Conservation (phyloP, 2,797 vertebrate genomes). For the Catamblyrhynchus diadema region DNA sequence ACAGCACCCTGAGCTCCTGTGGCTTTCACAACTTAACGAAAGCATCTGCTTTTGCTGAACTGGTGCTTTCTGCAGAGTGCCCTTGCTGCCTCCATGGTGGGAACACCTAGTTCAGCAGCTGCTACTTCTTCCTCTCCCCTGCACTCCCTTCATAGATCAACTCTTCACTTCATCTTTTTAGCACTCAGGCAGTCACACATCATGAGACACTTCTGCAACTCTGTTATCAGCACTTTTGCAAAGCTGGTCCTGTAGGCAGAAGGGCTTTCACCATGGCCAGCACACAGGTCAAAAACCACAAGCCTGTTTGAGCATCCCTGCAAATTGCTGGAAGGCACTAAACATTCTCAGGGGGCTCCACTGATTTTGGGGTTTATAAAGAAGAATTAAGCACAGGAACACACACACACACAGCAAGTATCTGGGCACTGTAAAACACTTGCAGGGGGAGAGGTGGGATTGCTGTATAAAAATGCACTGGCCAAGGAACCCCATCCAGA, state of each 20-base stretch:
- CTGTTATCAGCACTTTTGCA: neutral
- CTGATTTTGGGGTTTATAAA: neutral
- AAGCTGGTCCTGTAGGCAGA: fast-evolving
- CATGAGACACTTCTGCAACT: neutral
- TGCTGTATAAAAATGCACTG: fast-evolving
- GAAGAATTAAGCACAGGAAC: neutral
- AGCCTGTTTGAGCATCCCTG: neutral
- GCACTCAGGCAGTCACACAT: neutral
- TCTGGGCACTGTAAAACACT: neutral
- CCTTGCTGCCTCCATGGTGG: fast-evolving
- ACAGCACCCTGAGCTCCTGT: neutral
- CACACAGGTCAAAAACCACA: fast-evolving
- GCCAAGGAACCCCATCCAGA: neutral
- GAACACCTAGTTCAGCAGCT: neutral
- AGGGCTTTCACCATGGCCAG: neutral
- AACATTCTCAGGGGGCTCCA: neutral
- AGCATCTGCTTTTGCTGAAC: neutral
- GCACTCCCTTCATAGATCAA: neutral
- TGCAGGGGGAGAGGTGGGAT: neutral
- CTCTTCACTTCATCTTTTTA: neutral
- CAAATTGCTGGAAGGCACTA: neutral
- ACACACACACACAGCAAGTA: neutral
- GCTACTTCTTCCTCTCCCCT: neutral
- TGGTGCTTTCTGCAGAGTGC: neutral
- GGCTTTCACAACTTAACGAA: neutral